A percentile compares a stretch with the other conserved stretches of the same genome.
These are phyloP conservation scores for Neosilurus hyrtlii DNA, from an alignment of 2,797 vertebrate genomes.

Conservation along the genomic window DNA sequence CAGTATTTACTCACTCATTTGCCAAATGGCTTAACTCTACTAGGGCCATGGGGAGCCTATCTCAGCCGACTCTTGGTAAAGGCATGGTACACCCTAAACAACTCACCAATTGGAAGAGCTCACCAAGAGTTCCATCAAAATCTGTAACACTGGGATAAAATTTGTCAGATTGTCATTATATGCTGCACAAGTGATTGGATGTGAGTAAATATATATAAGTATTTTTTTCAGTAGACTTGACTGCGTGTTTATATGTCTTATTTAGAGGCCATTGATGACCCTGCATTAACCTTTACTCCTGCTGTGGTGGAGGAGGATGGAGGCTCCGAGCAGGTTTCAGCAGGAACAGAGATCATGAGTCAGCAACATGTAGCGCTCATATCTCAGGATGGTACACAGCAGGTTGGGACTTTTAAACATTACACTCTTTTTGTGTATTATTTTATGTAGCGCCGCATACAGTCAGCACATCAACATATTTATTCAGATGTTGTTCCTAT, in stretches of 20 bases:
- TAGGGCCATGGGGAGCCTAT: too few relatives aligned
- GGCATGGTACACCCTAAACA: too few relatives aligned
- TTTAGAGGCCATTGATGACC: slow-evolving; percentile 88
- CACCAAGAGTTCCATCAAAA: neutral
- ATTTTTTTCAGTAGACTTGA: neutral
- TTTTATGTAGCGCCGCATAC: neutral
- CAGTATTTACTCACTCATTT: too few relatives aligned
- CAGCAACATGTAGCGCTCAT: slow-evolving; percentile 93
- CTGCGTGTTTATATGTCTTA: slow-evolving; percentile 12
- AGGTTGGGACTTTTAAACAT: slow-evolving; percentile 71
- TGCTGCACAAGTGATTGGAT: neutral
- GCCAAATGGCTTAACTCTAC: neutral
- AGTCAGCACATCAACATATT: neutral
- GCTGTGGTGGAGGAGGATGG: slow-evolving; percentile 89
- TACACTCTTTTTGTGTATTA: too few relatives aligned
- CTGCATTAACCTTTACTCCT: slow-evolving; percentile 84
- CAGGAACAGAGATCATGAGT: slow-evolving; percentile 80
- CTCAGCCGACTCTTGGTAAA: too few relatives aligned
- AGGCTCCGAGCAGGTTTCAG: slow-evolving; percentile 83
- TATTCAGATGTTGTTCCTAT: neutral
- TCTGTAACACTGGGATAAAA: neutral
- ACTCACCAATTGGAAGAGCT: too few relatives aligned
- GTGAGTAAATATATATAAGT: neutral
- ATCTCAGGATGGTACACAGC: slow-evolving; percentile 94
- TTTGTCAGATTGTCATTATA: neutral